Conservation (phyloP, 2,113 vertebrate species). For the Amblyopsis rosae region DNA sequence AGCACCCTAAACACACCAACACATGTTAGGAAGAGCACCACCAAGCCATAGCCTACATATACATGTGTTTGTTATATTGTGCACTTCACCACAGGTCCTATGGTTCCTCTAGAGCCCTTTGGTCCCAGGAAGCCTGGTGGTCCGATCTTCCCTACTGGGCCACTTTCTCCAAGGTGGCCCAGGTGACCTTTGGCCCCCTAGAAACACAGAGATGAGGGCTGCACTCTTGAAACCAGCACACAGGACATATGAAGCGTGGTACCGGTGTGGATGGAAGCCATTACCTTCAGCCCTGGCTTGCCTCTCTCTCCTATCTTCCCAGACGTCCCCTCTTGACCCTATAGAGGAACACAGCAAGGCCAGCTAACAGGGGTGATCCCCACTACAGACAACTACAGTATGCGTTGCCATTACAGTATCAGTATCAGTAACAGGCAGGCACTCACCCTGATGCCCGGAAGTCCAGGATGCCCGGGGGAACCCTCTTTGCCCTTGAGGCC, state of each 20-base stretch:
- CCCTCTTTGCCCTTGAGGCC: constrained; percentile 93
- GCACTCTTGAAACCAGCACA: background rate
- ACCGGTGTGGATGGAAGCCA: background rate
- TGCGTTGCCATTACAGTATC: too few species aligned
- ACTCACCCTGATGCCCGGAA: constrained; percentile 88
- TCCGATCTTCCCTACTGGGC: constrained; percentile 84
- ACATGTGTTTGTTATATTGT: constrained; percentile 20
- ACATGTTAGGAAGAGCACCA: background rate
- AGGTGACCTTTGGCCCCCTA: constrained; percentile 92
- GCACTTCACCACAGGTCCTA: constrained; percentile 88
- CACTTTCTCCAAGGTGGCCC: constrained; percentile 92
- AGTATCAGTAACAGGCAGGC: too few species aligned
- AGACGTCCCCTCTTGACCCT: constrained; percentile 95
- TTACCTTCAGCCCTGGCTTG: constrained; percentile 90
- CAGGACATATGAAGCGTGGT: background rate
- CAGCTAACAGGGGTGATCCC: background rate
- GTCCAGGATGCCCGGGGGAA: constrained; percentile 83
- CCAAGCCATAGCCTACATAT: background rate
- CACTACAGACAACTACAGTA: too few species aligned
- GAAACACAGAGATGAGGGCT: constrained; percentile 2
- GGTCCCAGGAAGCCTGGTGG: constrained; percentile 86
- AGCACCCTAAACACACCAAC: constrained; percentile 78
- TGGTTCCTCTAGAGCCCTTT: constrained; percentile 95
- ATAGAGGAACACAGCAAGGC: constrained; percentile 21
- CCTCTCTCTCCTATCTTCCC: constrained; percentile 92